A percentile compares a stretch with the other conserved stretches of the same genome.
Evolutionary conservation across 2,797 vertebrate species (phyloP).

Genomic region (Yasuhikotakia modesta): DNA sequence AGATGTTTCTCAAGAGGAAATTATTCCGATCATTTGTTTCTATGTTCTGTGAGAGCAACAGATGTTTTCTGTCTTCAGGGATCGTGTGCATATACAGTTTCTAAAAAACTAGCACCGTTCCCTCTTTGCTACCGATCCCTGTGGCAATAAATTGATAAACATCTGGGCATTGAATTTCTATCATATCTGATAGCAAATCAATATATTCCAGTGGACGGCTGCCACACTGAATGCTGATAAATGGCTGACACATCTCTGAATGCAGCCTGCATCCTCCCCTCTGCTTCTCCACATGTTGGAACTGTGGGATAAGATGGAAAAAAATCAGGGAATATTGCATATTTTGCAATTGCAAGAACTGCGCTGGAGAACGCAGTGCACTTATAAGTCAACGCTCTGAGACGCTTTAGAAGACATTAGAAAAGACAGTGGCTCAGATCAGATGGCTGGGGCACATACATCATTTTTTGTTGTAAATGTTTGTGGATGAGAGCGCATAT

Average conservation of each 20-base stretch:
- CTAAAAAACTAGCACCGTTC: not conserved
- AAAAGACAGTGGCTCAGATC: conserved; percentile 27
- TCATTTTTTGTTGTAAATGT: conserved; percentile 40
- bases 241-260: conserved; percentile 36
- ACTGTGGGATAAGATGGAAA: not conserved
- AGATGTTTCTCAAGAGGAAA: conserved; percentile 1
- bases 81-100: conserved; percentile 26
- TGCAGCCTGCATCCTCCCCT: not conserved
- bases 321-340: conserved; percentile 11
- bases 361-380: not conserved
- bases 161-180: conserved; percentile 19
- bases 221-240: conserved; percentile 43
- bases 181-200: conserved; percentile 40
- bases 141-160: conserved; percentile 19
- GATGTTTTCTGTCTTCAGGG: not conserved
- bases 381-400: not conserved
- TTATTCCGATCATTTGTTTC: not conserved
- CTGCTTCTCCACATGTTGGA: not conserved
- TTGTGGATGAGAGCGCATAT: conserved; percentile 40
- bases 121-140: conserved; percentile 8
- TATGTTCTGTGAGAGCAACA: not conserved
- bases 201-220: conserved; percentile 30
- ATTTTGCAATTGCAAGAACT: not conserved
- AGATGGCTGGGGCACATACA: conserved; percentile 6
- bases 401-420: not conserved